Conservation (phyloP, 2,888 invertebrate species). For the Hypomecis punctinalis region DNA sequence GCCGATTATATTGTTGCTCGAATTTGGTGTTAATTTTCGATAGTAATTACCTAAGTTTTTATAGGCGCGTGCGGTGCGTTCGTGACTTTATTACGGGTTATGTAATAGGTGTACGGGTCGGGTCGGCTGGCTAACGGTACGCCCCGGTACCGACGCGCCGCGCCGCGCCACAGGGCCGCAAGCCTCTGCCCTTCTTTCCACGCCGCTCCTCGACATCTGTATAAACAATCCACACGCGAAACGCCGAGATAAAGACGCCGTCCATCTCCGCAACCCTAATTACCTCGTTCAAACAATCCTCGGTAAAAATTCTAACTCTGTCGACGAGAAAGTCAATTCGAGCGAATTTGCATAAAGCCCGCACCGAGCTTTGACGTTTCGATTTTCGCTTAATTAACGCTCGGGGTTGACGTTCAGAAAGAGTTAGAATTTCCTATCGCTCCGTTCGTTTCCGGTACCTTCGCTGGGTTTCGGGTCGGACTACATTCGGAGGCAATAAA, state of each 20-base stretch:
- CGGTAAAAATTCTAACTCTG: slow-evolving; percentile 74
- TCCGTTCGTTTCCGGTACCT: slow-evolving; percentile 66
- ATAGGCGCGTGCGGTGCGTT: slow-evolving; percentile 53
- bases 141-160: slow-evolving; percentile 65
- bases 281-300: slow-evolving; percentile 76
- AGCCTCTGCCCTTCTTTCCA: background rate
- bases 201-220: slow-evolving; percentile 29
- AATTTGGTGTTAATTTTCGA: slow-evolving; percentile 60
- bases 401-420: slow-evolving; percentile 67
- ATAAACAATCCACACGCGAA: slow-evolving; percentile 32
- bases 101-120: slow-evolving; percentile 46
- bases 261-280: slow-evolving; percentile 66
- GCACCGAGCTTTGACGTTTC: slow-evolving; percentile 79
- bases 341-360: slow-evolving; percentile 79
- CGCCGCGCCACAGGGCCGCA: slow-evolving; percentile 24
- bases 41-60: slow-evolving; percentile 60
- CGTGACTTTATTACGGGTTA: slow-evolving; percentile 51
- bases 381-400: slow-evolving; percentile 84
- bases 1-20: slow-evolving; percentile 55
- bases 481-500: slow-evolving; percentile 72
- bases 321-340: slow-evolving; percentile 77
- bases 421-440: slow-evolving; percentile 72
- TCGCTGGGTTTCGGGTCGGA: slow-evolving; percentile 67
- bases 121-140: slow-evolving; percentile 65
- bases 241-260: slow-evolving; percentile 32